Evolutionary conservation across 2,113 vertebrate species (phyloP), one percentile per base, ranked within the genome.

Genomic region (Butorides virescens): DNA sequence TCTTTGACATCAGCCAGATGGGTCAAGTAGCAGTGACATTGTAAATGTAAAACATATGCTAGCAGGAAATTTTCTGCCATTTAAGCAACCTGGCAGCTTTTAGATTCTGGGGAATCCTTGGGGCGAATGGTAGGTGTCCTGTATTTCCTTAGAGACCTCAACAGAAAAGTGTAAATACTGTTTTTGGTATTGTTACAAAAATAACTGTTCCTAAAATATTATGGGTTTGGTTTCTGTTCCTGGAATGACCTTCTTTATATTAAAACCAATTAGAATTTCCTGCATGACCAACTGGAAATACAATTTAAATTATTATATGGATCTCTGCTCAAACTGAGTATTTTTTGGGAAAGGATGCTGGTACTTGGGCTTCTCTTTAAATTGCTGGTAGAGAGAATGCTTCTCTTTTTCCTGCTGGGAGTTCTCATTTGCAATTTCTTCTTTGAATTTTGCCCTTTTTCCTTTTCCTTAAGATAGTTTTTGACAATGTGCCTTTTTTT

Each of bases 401-500:
- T 32, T n/a, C 1, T 42, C 53, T 65, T 70, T 42, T 11, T 47
- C 15, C 17, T 58, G 9, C 13, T 68, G 22, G n/a, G 61, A 88
- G 27, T 5, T 42, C 56, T 75, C 9, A 17, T 75, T 32, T 79
- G 5, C 11, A 65, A 19, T 61, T 76, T 52, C 15, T 67, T 77
- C 14, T 84, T 56, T 62, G 42, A 78, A 55, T 65, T 91, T 62
- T 62, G 13, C 65, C 4, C 4, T 7, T 72, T 72, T 74, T 55
- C 15, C 19, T 74, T 63, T 83, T 67, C 15, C 19, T 92, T 61
- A 73, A 32, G 22, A 46, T 26, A 36, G 15, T 27, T 91, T 77
- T 71, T 5, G 4, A 65, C 36, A 7, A 46, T 47, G 9, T 50
- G 5, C 30, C 13, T 5, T 1, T 34, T 37, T 5, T 1, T 34